A percentile compares a stretch with the other conserved stretches of the same genome.
Conservation (phyloP, 2,888 invertebrate genomes). For the Coleophora flavipennella region DNA sequence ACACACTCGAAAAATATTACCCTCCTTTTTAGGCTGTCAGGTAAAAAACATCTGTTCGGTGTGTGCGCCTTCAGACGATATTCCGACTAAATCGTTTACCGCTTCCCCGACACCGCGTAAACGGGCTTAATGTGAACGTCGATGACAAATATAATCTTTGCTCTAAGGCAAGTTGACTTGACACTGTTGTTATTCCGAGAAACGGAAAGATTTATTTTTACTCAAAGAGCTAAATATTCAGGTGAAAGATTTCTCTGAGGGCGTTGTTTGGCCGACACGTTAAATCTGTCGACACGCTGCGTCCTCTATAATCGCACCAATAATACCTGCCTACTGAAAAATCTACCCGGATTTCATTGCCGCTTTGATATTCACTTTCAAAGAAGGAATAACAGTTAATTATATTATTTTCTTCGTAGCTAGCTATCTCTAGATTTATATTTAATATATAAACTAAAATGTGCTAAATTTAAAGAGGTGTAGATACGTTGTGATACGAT, state of each 20-base stretch:
- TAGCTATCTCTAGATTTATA: too few relatives aligned
- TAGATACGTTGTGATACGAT: too few relatives aligned
- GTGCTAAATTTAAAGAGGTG: too few relatives aligned
- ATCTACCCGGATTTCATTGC: slow-evolving; percentile 47
- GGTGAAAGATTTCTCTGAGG: slow-evolving; percentile 67
- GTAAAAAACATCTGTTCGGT: slow-evolving; percentile 61
- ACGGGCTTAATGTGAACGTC: slow-evolving; percentile 53
- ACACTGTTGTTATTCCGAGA: slow-evolving; percentile 68
- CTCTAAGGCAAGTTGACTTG: slow-evolving; percentile 62
- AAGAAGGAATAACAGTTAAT: slow-evolving; percentile 56
- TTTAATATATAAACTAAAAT: too few relatives aligned
- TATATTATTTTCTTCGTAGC: slow-evolving; percentile 23
- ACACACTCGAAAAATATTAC: too few relatives aligned
- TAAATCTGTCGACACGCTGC: slow-evolving; percentile 56
- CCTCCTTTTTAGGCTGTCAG: too few relatives aligned
- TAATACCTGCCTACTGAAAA: slow-evolving; percentile 43
- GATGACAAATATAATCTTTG: slow-evolving; percentile 71
- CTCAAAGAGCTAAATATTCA: slow-evolving; percentile 69
- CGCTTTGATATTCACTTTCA: slow-evolving; percentile 58
- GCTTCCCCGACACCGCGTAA: slow-evolving; percentile 54
- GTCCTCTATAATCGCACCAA: slow-evolving; percentile 68
- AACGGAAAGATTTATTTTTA: slow-evolving; percentile 67
- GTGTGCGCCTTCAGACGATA: slow-evolving; percentile 30
- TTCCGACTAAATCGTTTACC: slow-evolving; percentile 55
- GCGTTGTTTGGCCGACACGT: slow-evolving; percentile 54